Conservation (phyloP, 2,888 invertebrate genomes). For the Drosophila paucipuncta region DNA sequence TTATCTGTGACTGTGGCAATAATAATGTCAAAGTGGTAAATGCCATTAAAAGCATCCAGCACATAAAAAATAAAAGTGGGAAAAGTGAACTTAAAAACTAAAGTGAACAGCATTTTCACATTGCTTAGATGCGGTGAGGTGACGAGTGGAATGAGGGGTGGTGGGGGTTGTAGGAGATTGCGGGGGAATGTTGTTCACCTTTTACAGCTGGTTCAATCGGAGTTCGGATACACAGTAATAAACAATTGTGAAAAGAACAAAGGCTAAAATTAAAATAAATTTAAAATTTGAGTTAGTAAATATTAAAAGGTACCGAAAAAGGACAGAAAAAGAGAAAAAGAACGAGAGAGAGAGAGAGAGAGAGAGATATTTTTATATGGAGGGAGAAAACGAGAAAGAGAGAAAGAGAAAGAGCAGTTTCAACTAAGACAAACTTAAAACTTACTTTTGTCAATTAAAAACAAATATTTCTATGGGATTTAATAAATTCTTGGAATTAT, state of each 20-base stretch:
- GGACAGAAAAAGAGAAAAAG: background rate
- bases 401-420: background rate
- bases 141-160: background rate
- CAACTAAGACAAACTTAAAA: background rate
- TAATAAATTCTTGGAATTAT: background rate
- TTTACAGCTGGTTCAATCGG: constrained; percentile 46
- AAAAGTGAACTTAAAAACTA: constrained; percentile 39
- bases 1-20: constrained; percentile 34
- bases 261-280: background rate
- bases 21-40: constrained; percentile 78
- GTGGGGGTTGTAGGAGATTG: constrained; percentile 3
- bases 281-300: background rate
- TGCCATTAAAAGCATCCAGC: constrained; percentile 46
- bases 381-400: background rate
- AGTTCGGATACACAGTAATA: constrained; percentile 6
- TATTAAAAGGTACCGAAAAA: background rate
- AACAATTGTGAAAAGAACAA: background rate
- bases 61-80: constrained; percentile 20
- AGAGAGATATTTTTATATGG: background rate
- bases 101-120: constrained; percentile 19
- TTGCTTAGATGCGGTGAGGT: background rate
- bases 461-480: background rate
- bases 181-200: constrained; percentile 72
- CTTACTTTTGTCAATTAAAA: background rate
- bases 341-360: background rate